Evolutionary conservation across 2,797 vertebrate genomes (phyloP).

Genomic region (Crypturellus tataupa): DNA sequence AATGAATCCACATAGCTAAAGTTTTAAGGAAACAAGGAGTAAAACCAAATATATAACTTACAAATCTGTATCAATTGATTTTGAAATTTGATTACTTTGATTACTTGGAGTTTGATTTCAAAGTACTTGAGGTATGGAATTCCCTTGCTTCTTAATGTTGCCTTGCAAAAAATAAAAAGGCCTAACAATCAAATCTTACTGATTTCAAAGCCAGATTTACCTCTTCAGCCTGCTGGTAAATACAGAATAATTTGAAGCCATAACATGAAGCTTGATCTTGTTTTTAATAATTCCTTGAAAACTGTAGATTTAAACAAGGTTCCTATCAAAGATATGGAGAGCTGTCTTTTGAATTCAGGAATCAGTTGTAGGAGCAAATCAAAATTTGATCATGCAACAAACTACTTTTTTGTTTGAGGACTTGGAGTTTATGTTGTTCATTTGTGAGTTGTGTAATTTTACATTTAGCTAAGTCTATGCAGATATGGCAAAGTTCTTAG

Average conservation of each 20-base stretch:
- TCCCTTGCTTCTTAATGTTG: slow-evolving; percentile 75
- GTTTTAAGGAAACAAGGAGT: background rate
- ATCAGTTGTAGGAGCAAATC: background rate
- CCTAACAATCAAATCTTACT: slow-evolving; percentile 46
- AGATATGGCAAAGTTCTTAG: background rate
- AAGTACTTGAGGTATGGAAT: slow-evolving; percentile 74
- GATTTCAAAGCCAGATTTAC: slow-evolving; percentile 50
- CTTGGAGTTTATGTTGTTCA: background rate
- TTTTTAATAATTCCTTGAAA: slow-evolving; percentile 32
- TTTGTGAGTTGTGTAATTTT: background rate
- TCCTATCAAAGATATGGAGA: background rate
- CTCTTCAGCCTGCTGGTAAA: slow-evolving; percentile 32
- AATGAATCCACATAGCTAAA: background rate
- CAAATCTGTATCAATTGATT: slow-evolving; percentile 38
- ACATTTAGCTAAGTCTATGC: background rate
- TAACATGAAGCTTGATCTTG: slow-evolving; percentile 44
- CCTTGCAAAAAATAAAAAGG: slow-evolving; percentile 20
- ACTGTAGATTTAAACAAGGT: background rate
- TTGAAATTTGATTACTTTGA: slow-evolving; percentile 67
- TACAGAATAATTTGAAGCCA: slow-evolving; percentile 29
- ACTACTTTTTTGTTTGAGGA: background rate
- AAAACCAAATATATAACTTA: background rate
- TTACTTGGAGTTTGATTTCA: slow-evolving; percentile 71
- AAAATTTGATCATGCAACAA: background rate
- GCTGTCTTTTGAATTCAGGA: background rate